Evolutionary conservation across 1,140 invertebrate genomes (phyloP).

Genomic region (Muscidifurax raptorellus): DNA sequence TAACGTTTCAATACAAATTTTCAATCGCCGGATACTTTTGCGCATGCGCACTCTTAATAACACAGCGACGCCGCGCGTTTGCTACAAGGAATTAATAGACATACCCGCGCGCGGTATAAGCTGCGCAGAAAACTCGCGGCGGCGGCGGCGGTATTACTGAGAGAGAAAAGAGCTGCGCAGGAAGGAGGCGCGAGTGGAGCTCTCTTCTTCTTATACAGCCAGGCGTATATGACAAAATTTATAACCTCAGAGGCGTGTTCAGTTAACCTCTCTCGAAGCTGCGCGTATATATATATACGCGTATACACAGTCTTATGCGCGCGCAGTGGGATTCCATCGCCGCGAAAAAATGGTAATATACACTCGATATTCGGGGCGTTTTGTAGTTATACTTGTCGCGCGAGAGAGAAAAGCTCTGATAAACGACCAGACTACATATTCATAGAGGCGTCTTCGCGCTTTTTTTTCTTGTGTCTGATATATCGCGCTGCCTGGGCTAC

Average conservation of each 20-base stretch:
- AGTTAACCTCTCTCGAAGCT: conserved; percentile 17
- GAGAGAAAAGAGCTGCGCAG: neutral
- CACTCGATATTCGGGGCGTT: neutral
- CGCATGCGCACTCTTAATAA: conserved; percentile 10
- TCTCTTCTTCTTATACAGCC: neutral
- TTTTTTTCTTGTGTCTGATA: no score
- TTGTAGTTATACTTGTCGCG: no score
- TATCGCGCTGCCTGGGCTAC: neutral
- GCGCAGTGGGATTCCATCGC: neutral
- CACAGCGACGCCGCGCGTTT: neutral
- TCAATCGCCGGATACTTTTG: conserved; percentile 28
- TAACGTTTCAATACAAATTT: conserved; percentile 44
- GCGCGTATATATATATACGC: no score
- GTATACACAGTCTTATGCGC: neutral
- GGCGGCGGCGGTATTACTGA: no score
- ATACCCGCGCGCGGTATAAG: neutral
- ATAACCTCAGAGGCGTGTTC: conserved; percentile 48
- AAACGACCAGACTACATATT: neutral
- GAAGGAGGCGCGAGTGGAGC: neutral
- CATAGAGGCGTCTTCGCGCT: no score
- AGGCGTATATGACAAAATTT: conserved; percentile 43
- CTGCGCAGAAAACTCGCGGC: no score
- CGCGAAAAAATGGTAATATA: neutral
- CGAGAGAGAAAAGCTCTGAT: neutral
- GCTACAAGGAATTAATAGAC: conserved; percentile 29